Conservation (phyloP, 1,140 invertebrate genomes). For the Cheumatopsyche charites region DNA sequence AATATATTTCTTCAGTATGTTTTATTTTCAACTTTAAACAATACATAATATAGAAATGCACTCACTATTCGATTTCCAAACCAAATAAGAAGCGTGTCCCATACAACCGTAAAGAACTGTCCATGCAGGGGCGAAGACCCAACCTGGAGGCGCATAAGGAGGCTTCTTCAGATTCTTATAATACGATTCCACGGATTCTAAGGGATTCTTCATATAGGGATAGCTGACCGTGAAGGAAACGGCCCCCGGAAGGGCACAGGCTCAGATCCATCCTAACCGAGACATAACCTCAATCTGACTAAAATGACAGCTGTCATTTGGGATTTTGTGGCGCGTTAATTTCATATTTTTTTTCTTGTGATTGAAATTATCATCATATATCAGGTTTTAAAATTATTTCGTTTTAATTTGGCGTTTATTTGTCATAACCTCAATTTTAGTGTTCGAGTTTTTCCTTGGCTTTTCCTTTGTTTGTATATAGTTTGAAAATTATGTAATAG, state of each 20-base stretch:
- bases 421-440: too few species aligned
- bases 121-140: conserved; percentile 75
- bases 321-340: too few species aligned
- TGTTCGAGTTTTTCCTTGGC: too few species aligned
- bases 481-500: too few species aligned
- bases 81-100: conserved; percentile 81
- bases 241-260: background rate
- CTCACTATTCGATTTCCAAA: conserved; percentile 71
- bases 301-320: too few species aligned
- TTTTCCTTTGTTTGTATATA: too few species aligned
- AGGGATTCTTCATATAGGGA: background rate
- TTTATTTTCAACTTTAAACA: too few species aligned
- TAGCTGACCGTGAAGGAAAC: background rate
- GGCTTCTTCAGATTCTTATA: background rate
- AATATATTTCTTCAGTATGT: too few species aligned
- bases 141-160: conserved; percentile 62
- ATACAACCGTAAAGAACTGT: conserved; percentile 73
- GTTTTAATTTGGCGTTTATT: too few species aligned
- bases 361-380: too few species aligned
- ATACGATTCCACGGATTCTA: background rate
- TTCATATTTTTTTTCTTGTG: too few species aligned
- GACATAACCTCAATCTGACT: background rate
- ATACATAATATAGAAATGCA: conserved; percentile 36
- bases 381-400: too few species aligned
- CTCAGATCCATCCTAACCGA: background rate